phyloP scores from a whole-genome alignment of 92 coral and sea anemone species.

The Heteractis magnifica region DNA sequence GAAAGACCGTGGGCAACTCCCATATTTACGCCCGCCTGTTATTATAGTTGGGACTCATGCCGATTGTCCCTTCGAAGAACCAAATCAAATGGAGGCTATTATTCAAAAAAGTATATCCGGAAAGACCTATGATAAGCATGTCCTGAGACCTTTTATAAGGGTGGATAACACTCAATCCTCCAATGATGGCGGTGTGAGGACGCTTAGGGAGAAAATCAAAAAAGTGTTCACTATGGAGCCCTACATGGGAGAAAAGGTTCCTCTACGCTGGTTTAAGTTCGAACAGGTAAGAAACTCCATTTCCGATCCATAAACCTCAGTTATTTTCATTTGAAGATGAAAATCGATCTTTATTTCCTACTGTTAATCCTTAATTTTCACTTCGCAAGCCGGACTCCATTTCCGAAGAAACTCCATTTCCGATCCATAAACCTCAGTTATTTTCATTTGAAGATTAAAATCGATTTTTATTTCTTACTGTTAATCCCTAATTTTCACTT shows the following conservation, averaged over 20 bases:
- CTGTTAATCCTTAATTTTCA: too few species aligned
- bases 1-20: too few species aligned
- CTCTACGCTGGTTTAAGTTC: slow-evolving; percentile 78
- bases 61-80: slow-evolving; percentile 55
- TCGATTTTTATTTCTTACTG: too few species aligned
- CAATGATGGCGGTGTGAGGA: slow-evolving; percentile 55
- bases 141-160: slow-evolving; percentile 59
- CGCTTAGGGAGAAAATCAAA: slow-evolving; percentile 57
- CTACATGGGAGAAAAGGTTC: slow-evolving; percentile 82
- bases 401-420: not conserved
- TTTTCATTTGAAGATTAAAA: too few species aligned
- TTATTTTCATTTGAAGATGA: too few species aligned
- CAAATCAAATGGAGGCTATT: slow-evolving; percentile 61
- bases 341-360: too few species aligned
- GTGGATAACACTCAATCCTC: slow-evolving; percentile 76
- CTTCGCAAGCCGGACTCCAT: too few species aligned
- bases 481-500: too few species aligned
- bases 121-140: slow-evolving; percentile 73
- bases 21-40: slow-evolving; percentile 61
- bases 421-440: too few species aligned
- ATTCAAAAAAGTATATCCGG: slow-evolving; percentile 72
- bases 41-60: slow-evolving; percentile 34
- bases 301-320: too few species aligned
- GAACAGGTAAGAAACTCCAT: slow-evolving; percentile 52
- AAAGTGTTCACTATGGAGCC: slow-evolving; percentile 70